Evolutionary conservation across 92 coral and sea anemone genomes (phyloP).

Genomic region (Diadumene lineata): DNA sequence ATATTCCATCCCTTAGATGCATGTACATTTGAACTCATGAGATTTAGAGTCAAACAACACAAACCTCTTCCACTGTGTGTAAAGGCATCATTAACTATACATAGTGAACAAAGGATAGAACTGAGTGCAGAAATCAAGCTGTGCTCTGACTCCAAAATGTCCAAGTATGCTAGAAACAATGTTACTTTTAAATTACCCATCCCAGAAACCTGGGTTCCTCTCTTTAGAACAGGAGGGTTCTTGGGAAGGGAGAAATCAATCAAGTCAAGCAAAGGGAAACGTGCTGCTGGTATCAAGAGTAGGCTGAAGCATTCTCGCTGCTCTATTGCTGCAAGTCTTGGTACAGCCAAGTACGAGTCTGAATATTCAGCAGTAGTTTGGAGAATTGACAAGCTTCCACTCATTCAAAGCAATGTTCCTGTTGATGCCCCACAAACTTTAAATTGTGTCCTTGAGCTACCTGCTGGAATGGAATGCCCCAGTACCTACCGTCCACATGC

Average conservation of each 20-base stretch:
- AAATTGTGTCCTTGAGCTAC: conserved; percentile 67
- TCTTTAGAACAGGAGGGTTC: conserved; percentile 76
- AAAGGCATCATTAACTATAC: conserved; percentile 65
- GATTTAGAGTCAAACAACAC: conserved; percentile 78
- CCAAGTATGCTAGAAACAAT: conserved; percentile 89
- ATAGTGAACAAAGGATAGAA: conserved; percentile 85
- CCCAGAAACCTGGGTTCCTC: conserved; percentile 96
- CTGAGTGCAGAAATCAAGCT: conserved; percentile 92
- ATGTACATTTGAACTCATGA: conserved; percentile 97
- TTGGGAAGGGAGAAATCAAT: conserved; percentile 93
- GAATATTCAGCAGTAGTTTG: conserved; percentile 89
- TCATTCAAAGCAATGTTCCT: conserved; percentile 88
- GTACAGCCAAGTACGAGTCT: conserved; percentile 90
- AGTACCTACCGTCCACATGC: conserved; percentile 83
- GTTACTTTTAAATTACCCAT: conserved; percentile 87
- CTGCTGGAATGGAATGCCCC: conserved; percentile 85
- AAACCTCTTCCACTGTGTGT: conserved; percentile 88
- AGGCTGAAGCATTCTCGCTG: conserved; percentile 81
- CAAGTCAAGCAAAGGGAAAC: conserved; percentile 84
- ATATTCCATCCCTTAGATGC: conserved; percentile 93
- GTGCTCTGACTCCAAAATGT: conserved; percentile 86
- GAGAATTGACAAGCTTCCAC: conserved; percentile 84
- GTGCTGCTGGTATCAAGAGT: conserved; percentile 85
- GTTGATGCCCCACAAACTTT: conserved; percentile 96
- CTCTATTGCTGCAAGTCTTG: conserved; percentile 84